These are phyloP conservation scores for Drepana falcataria DNA, from an alignment of 2,888 invertebrate species.

Conservation along the genomic window DNA sequence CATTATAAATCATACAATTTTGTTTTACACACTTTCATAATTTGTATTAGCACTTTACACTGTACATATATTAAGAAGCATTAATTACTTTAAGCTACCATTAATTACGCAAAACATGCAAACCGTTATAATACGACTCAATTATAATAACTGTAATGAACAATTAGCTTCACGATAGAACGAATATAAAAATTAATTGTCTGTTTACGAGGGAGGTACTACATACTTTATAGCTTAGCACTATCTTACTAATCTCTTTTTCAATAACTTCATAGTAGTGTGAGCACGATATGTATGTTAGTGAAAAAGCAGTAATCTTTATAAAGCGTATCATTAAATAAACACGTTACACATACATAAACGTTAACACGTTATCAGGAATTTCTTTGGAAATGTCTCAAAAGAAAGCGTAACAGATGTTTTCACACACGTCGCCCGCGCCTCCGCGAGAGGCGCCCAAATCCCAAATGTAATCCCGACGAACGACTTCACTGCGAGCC, in stretches of 20 bases:
- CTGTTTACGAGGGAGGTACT: background rate
- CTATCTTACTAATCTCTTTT: background rate
- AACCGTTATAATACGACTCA: background rate
- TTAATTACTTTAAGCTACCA: background rate
- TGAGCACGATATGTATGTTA: background rate
- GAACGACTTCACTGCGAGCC: constrained; percentile 56
- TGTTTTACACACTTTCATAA: background rate
- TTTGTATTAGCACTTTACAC: background rate
- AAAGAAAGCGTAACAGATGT: constrained; percentile 72
- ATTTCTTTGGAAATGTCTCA: constrained; percentile 50
- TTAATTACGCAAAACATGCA: background rate
- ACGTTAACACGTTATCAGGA: constrained; percentile 44
- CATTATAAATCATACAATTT: background rate
- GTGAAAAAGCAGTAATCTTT: background rate
- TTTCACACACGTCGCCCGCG: constrained; percentile 62
- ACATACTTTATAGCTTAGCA: background rate
- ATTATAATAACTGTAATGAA: background rate
- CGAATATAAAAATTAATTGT: constrained; percentile 7
- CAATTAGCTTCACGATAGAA: constrained; percentile 1
- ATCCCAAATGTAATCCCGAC: constrained; percentile 72
- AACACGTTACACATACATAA: constrained; percentile 23
- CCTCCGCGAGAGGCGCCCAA: constrained; percentile 44
- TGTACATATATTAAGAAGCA: background rate
- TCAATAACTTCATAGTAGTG: background rate
- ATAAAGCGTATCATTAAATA: constrained; percentile 13